Percentiles rank a stretch among this genome's conserved stretches.
These are phyloP conservation scores for Caenorhabditis uteleia DNA, from an alignment of 2,888 invertebrate species.

Conservation along the genomic window DNA sequence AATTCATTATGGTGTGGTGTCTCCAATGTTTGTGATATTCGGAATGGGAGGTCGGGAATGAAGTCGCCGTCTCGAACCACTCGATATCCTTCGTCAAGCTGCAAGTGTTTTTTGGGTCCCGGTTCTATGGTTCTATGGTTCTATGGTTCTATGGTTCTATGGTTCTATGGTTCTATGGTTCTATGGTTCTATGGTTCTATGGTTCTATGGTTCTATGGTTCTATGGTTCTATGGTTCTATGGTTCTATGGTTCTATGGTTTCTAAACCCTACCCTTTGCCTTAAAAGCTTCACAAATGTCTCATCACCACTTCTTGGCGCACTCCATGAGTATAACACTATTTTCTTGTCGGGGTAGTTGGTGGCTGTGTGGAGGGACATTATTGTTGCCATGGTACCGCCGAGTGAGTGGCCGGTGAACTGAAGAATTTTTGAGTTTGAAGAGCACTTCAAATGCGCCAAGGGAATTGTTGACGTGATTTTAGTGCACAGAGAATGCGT, in stretches of 20 bases:
- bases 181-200: no score
- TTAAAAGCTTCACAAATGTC: constrained; percentile 30
- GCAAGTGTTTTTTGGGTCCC: neutral
- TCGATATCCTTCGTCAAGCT: constrained; percentile 35
- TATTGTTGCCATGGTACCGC: constrained; percentile 40
- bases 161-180: no score
- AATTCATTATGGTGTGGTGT: constrained; percentile 38
- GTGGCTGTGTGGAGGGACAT: constrained; percentile 37
- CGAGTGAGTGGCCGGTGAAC: constrained; percentile 41
- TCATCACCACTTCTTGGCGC: constrained; percentile 43
- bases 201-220: no score
- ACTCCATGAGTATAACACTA: constrained; percentile 23
- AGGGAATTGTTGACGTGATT: no score
- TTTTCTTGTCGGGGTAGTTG: constrained; percentile 15
- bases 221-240: no score
- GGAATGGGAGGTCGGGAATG: constrained; percentile 40
- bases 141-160: no score
- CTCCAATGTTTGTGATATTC: constrained; percentile 33
- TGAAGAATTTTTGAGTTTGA: neutral
- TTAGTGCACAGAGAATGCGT: no score
- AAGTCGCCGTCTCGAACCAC: constrained; percentile 42
- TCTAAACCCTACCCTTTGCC: constrained; percentile 11
- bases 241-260: no score
- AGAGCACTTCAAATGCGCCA: no score
- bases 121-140: no score